phyloP scores from a whole-genome alignment of 2,797 vertebrate species.

The Hylomyscus alleni region DNA sequence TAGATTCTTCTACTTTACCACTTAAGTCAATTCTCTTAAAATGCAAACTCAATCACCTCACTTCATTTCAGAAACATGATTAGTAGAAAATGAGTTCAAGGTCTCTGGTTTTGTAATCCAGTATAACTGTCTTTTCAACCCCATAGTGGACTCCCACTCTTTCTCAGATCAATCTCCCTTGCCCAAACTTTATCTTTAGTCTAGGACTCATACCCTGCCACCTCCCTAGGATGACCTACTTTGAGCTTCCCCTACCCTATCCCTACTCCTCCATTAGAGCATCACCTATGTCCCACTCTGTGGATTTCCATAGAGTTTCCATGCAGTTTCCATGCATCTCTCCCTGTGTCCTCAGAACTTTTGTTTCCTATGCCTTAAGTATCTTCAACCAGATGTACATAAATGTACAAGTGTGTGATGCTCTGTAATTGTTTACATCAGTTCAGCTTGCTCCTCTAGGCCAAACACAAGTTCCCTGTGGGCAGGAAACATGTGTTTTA shows the following conservation, averaged over 20 bases:
- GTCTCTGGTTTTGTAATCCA: neutral
- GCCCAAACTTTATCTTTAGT: neutral
- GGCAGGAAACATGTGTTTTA: neutral
- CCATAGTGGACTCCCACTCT: neutral
- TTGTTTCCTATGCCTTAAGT: neutral
- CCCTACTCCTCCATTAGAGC: neutral
- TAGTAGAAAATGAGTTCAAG: neutral
- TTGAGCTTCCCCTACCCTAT: neutral
- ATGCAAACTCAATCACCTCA: neutral
- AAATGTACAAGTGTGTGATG: neutral
- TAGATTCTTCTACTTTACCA: neutral
- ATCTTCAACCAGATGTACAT: neutral
- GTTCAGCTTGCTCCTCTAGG: neutral
- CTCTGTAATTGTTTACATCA: neutral
- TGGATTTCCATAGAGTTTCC: neutral
- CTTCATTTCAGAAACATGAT: conserved; percentile 26
- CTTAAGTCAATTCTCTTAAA: neutral
- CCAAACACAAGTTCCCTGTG: conserved; percentile 16
- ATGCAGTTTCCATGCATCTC: neutral
- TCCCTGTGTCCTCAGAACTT: neutral
- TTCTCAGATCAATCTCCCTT: neutral
- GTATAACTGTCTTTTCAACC: neutral
- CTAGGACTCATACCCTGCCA: neutral
- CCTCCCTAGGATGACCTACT: neutral
- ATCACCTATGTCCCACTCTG: neutral